Conservation (phyloP, 2,797 vertebrate species). For the Sphenopsis melanotis region DNA sequence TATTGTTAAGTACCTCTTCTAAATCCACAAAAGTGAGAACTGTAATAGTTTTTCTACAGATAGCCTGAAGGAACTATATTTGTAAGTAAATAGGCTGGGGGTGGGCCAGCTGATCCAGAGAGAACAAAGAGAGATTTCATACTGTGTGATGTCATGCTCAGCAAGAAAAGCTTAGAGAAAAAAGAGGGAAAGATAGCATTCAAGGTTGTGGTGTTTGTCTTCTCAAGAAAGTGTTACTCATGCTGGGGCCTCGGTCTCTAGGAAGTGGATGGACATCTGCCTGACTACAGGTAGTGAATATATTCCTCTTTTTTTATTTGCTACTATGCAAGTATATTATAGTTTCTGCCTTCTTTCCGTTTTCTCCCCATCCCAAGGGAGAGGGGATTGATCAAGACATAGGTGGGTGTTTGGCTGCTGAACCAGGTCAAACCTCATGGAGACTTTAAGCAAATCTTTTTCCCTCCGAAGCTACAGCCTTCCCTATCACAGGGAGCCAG, state of each 20-base stretch:
- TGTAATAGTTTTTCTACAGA: neutral
- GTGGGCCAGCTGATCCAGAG: neutral
- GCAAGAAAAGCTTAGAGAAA: neutral
- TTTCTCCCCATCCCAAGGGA: neutral
- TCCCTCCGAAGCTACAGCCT: neutral
- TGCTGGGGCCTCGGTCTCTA: neutral
- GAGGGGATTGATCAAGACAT: neutral
- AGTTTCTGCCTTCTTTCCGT: neutral
- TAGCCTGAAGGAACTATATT: neutral
- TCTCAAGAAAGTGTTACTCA: neutral
- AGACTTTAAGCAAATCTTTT: neutral
- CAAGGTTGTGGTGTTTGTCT: neutral
- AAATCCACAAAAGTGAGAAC: neutral
- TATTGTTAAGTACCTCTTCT: neutral
- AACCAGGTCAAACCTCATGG: neutral
- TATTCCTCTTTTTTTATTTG: neutral
- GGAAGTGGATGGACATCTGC: neutral
- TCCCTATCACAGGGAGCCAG: neutral
- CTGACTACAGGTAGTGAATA: neutral
- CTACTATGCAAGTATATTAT: neutral
- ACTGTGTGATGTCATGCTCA: rapidly evolving
- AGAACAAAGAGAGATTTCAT: neutral
- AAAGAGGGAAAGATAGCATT: neutral
- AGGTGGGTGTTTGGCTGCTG: neutral
- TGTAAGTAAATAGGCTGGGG: neutral